A percentile compares a stretch with the other conserved stretches of the same genome.
Conservation (phyloP, 2,888 invertebrate species). For the Lymantria dispar region DNA sequence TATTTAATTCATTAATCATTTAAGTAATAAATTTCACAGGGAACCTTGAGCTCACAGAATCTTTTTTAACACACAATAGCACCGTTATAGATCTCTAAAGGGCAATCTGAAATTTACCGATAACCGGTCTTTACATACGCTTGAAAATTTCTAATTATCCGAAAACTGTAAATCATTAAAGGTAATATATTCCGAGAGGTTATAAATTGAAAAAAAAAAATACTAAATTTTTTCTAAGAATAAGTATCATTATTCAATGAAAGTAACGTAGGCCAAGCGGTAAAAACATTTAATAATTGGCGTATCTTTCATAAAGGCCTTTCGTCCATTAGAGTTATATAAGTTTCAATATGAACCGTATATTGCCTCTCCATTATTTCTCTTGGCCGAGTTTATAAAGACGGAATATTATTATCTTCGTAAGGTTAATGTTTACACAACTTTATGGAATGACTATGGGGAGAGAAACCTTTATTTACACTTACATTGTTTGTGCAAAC, state of each 20-base stretch:
- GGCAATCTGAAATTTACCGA: too few species aligned
- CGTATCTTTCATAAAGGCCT: conserved; percentile 9
- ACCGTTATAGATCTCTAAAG: too few species aligned
- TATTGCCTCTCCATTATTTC: too few species aligned
- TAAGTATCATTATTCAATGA: conserved; percentile 5
- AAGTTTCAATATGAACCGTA: background rate
- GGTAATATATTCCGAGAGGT: background rate
- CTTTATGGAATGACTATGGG: background rate
- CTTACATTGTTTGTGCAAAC: background rate
- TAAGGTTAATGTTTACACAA: background rate
- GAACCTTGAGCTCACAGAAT: too few species aligned
- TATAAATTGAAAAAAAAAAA: background rate
- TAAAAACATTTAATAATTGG: conserved; percentile 11
- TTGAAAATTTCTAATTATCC: too few species aligned
- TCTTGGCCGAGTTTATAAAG: background rate
- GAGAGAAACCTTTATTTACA: background rate
- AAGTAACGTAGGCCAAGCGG: background rate
- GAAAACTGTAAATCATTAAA: too few species aligned
- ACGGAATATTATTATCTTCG: background rate
- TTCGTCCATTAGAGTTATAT: conserved; percentile 3
- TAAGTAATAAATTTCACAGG: too few species aligned
- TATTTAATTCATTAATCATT: too few species aligned
- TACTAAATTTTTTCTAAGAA: accelerated
- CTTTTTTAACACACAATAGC: too few species aligned
- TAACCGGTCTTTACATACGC: too few species aligned